Conservation (phyloP, 2,113 vertebrate genomes). For the Triplophysa siluroides region DNA sequence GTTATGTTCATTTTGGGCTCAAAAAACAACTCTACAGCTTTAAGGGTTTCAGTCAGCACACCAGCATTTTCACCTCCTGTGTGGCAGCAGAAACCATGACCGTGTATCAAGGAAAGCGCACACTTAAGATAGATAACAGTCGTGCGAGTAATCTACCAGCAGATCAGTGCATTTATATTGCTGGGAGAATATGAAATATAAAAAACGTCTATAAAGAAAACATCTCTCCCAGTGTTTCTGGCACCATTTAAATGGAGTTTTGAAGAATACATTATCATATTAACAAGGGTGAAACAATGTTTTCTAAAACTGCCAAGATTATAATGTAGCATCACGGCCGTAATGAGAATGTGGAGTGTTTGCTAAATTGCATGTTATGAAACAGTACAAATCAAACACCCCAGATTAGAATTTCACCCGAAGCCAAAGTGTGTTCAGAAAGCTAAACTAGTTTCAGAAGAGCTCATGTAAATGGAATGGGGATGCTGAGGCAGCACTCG, state of each 20-base stretch:
- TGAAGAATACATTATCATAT: not conserved
- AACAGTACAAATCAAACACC: not conserved
- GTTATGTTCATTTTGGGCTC: not conserved
- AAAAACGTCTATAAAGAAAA: not conserved
- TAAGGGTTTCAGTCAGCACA: not conserved
- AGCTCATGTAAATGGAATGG: conserved; percentile 30
- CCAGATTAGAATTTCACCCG: not conserved
- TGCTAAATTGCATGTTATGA: conserved; percentile 12
- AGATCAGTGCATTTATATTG: conserved; percentile 19
- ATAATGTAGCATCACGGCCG: not conserved
- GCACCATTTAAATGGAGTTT: not conserved
- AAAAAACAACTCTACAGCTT: not conserved
- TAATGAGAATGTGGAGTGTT: not conserved
- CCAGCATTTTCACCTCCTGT: not conserved
- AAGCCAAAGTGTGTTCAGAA: conserved; percentile 4
- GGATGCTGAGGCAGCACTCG: not conserved
- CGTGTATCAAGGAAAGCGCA: conserved; percentile 36
- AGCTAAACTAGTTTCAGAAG: conserved; percentile 6
- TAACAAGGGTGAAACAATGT: not conserved
- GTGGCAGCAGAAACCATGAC: not conserved
- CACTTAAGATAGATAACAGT: conserved; percentile 36
- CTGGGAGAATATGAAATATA: not conserved
- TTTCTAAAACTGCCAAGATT: not conserved
- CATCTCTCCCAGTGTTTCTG: not conserved
- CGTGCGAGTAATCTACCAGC: conserved; percentile 20